Evolutionary conservation across 53 echinoderm and acorn worm genomes (phyloP).

Genomic region (Patiria pectinifera): DNA sequence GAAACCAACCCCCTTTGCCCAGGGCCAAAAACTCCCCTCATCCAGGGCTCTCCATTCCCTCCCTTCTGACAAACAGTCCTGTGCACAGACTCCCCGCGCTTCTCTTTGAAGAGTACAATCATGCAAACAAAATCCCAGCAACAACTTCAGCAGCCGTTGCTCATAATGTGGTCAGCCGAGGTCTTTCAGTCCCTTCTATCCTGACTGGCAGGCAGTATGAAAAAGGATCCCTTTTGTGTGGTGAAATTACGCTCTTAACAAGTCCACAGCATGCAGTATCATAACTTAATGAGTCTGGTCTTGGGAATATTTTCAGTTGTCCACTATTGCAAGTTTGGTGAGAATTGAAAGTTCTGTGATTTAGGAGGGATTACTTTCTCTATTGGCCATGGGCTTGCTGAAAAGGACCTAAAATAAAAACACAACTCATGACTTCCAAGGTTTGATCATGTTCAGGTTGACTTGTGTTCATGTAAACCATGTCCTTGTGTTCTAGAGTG

Average conservation of each 20-base stretch:
- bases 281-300: not conserved
- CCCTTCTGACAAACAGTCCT: conserved; percentile 16
- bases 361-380: not conserved
- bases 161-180: not conserved
- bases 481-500: not conserved
- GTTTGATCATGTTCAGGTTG: conserved; percentile 4
- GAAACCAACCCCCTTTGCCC: conserved; percentile 46
- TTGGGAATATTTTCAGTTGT: not conserved
- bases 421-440: not conserved
- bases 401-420: not conserved
- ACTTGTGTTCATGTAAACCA: not conserved
- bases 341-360: not conserved
- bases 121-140: not conserved
- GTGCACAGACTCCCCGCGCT: not conserved
- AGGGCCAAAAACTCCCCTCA: conserved; percentile 29
- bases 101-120: conserved; percentile 27
- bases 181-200: not conserved
- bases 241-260: not conserved
- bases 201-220: not conserved
- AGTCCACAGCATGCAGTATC: not conserved
- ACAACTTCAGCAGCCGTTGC: not conserved
- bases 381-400: not conserved
- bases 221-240: not conserved
- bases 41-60: conserved; percentile 15
- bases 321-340: not conserved